Conservation (phyloP, 92 coral and sea anemone species). For the Porites lobata region DNA sequence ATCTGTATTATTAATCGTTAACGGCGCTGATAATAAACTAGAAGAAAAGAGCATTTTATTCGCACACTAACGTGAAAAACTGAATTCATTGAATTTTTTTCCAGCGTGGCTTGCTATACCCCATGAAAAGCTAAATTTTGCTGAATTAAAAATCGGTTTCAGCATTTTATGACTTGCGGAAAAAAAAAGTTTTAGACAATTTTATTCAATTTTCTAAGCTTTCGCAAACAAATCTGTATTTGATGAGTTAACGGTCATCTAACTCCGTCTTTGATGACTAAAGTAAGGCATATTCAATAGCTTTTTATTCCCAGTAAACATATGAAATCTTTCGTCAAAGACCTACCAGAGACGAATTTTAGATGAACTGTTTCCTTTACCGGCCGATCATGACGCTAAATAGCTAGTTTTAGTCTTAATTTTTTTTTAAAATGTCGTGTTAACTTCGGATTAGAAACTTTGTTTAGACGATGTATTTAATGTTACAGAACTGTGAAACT, state of each 20-base stretch:
- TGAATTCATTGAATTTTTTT: background rate
- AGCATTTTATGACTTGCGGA: background rate
- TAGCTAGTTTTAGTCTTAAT: no score
- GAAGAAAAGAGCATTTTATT: background rate
- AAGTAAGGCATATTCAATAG: background rate
- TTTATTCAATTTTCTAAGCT: background rate
- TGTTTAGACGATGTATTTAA: no score
- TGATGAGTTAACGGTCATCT: background rate
- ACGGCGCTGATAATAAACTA: background rate
- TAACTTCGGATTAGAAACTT: no score
- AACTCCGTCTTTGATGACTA: constrained; percentile 6
- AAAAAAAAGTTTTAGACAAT: no score
- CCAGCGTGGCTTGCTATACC: background rate
- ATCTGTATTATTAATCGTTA: background rate
- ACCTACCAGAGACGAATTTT: background rate
- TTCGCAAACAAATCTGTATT: constrained; percentile 10
- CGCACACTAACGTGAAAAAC: no score
- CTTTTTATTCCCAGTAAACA: background rate
- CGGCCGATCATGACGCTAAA: no score
- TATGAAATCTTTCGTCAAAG: background rate
- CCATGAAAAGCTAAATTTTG: background rate
- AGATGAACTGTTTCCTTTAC: background rate
- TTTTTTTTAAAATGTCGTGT: no score
- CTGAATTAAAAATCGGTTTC: background rate
- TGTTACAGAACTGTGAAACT: no score